Evolutionary conservation across 2,797 vertebrate genomes (phyloP).

Genomic region (Notamacropus eugenii): DNA sequence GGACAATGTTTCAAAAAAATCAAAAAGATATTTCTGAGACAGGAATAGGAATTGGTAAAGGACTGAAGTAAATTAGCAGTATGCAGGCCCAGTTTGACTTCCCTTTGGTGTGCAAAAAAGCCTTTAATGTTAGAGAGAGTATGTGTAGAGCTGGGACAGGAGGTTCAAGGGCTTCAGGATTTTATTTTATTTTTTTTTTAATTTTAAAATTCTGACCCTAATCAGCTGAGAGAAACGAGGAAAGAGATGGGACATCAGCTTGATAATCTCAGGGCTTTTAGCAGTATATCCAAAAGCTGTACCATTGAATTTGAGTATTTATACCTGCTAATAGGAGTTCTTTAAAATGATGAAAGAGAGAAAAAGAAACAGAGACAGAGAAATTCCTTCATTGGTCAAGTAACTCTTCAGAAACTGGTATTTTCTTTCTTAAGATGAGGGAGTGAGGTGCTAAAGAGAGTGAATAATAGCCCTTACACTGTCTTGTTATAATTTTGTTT

Average conservation of each 20-base stretch:
- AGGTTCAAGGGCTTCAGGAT: conserved; percentile 48
- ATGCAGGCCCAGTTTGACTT: conserved; percentile 56
- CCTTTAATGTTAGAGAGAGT: conserved; percentile 67
- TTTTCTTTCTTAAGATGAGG: background rate
- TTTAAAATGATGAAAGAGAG: conserved; percentile 70
- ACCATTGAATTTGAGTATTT: conserved; percentile 71
- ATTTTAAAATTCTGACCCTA: conserved; percentile 75
- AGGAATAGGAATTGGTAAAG: conserved; percentile 48
- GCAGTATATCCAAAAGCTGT: conserved; percentile 46
- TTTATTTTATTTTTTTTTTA: conserved; percentile 56
- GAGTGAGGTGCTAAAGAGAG: background rate
- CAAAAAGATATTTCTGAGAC: conserved; percentile 65
- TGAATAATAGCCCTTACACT: background rate
- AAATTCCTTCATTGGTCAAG: conserved; percentile 33
- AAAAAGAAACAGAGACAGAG: conserved; percentile 56
- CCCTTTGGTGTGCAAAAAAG: conserved; percentile 64
- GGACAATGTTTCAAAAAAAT: conserved; percentile 59
- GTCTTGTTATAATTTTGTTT: background rate
- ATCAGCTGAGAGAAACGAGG: conserved; percentile 51
- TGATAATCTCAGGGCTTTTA: conserved; percentile 12
- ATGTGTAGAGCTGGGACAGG: conserved; percentile 55
- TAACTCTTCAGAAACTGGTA: background rate
- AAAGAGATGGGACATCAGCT: conserved; percentile 25
- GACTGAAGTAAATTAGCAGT: conserved; percentile 66
- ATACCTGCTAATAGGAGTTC: conserved; percentile 62